Evolutionary conservation across 2,113 vertebrate species (phyloP).

Genomic region (Oryzias javanicus): DNA sequence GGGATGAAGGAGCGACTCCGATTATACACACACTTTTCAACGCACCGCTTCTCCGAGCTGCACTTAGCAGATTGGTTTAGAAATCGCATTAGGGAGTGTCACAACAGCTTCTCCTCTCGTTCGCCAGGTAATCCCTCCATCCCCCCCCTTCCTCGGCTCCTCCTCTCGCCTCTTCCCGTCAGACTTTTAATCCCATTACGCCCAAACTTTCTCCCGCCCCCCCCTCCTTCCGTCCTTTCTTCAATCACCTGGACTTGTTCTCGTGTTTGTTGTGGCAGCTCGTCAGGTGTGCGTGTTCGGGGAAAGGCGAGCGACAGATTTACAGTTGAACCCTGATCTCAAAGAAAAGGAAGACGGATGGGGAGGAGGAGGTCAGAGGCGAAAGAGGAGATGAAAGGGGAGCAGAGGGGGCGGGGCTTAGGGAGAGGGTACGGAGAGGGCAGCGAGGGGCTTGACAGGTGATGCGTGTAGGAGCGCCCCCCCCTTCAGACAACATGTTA

Average conservation of each 20-base stretch:
- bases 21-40: slow-evolving; percentile 56
- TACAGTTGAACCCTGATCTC: slow-evolving; percentile 51
- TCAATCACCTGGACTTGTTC: slow-evolving; percentile 63
- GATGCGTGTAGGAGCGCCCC: slow-evolving; percentile 32
- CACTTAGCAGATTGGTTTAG: slow-evolving; percentile 77
- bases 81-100: slow-evolving; percentile 72
- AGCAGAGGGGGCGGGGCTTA: slow-evolving; percentile 48
- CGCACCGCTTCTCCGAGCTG: slow-evolving; percentile 48
- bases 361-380: slow-evolving; percentile 52
- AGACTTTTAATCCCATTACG: slow-evolving; percentile 10
- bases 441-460: slow-evolving; percentile 57
- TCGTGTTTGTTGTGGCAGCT: slow-evolving; percentile 66
- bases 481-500: slow-evolving; percentile 63
- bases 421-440: slow-evolving; percentile 61
- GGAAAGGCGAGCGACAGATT: slow-evolving; percentile 38
- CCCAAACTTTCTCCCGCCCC: background rate
- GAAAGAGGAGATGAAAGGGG: slow-evolving; percentile 60
- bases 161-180: slow-evolving; percentile 3
- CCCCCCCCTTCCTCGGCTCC: slow-evolving; percentile 16
- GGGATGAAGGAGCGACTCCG: slow-evolving; percentile 28
- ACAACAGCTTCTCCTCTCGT: slow-evolving; percentile 63
- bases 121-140: slow-evolving; percentile 65
- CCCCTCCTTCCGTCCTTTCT: slow-evolving; percentile 31
- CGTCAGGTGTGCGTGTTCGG: slow-evolving; percentile 35
- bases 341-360: slow-evolving; percentile 29